These are phyloP conservation scores for Cryptops parisi DNA, from an alignment of 2,888 invertebrate genomes.

Conservation along the genomic window DNA sequence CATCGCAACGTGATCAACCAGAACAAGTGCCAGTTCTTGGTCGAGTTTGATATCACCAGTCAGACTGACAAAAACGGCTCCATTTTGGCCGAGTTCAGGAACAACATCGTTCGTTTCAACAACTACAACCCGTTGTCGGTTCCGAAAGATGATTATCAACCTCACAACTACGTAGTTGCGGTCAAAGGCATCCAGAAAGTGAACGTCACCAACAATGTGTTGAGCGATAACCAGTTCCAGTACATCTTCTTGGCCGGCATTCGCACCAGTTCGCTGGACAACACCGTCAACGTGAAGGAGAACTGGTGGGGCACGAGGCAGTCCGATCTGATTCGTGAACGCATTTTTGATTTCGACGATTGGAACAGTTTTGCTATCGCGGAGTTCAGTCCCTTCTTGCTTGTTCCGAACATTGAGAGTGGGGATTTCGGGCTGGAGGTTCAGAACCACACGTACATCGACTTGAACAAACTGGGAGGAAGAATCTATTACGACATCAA, in stretches of 20 bases:
- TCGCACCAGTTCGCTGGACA: constrained; percentile 69
- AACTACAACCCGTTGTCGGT: constrained; percentile 31
- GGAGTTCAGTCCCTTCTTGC: constrained; percentile 71
- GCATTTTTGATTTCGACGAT: constrained; percentile 96
- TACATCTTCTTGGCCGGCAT: constrained; percentile 83
- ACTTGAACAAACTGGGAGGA: constrained; percentile 53
- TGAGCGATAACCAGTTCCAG: constrained; percentile 57
- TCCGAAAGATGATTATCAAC: constrained; percentile 29
- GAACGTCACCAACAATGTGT: constrained; percentile 71
- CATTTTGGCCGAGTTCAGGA: constrained; percentile 60
- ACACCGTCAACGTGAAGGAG: constrained; percentile 68
- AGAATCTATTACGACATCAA: constrained; percentile 49
- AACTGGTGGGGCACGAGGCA: constrained; percentile 93
- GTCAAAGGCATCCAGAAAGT: constrained; percentile 92
- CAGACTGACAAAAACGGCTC: constrained; percentile 77
- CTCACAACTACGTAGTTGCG: constrained; percentile 70
- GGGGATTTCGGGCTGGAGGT: constrained; percentile 15
- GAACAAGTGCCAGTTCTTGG: constrained; percentile 67
- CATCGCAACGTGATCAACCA: constrained; percentile 60
- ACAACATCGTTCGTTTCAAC: constrained; percentile 63
- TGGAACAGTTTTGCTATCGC: constrained; percentile 98
- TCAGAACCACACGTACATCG: constrained; percentile 33
- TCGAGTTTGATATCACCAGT: constrained; percentile 76
- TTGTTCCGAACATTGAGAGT: constrained; percentile 53
- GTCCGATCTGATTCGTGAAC: constrained; percentile 54